Evolutionary conservation across 2,113 vertebrate species (phyloP).

Genomic region (Psettodes erumei): DNA sequence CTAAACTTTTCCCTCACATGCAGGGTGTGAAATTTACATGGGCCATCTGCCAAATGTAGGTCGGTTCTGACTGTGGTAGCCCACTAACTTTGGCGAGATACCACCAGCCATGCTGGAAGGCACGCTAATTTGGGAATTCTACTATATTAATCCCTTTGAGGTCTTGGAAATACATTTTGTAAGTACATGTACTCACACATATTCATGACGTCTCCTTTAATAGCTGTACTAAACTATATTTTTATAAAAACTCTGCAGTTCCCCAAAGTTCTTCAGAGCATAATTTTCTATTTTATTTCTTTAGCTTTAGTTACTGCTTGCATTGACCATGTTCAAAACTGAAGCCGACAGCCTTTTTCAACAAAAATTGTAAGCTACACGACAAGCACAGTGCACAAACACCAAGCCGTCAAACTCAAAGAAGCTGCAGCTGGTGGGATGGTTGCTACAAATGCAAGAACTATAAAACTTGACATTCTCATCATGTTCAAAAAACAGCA

Average conservation of each 20-base stretch:
- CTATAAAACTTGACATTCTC: background rate
- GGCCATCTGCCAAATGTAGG: slow-evolving; percentile 4
- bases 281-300: too few species aligned
- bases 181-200: background rate
- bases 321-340: too few species aligned
- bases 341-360: too few species aligned
- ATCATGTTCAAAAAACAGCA: background rate
- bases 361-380: too few species aligned
- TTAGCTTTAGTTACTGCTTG: too few species aligned
- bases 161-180: background rate
- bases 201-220: background rate
- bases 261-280: too few species aligned
- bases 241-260: too few species aligned
- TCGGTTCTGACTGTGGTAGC: slow-evolving; percentile 2
- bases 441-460: too few species aligned
- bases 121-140: background rate
- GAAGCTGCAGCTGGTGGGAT: too few species aligned
- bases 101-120: background rate
- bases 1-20: slow-evolving; percentile 15
- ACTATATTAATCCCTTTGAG: background rate
- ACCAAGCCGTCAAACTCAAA: too few species aligned
- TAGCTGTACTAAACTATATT: too few species aligned
- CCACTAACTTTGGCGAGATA: background rate
- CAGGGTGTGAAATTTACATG: slow-evolving; percentile 21
- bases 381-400: too few species aligned